These are phyloP conservation scores for Linhomoeus sp. DNA, from an alignment of 2,888 invertebrate species.

Conservation along the genomic window DNA sequence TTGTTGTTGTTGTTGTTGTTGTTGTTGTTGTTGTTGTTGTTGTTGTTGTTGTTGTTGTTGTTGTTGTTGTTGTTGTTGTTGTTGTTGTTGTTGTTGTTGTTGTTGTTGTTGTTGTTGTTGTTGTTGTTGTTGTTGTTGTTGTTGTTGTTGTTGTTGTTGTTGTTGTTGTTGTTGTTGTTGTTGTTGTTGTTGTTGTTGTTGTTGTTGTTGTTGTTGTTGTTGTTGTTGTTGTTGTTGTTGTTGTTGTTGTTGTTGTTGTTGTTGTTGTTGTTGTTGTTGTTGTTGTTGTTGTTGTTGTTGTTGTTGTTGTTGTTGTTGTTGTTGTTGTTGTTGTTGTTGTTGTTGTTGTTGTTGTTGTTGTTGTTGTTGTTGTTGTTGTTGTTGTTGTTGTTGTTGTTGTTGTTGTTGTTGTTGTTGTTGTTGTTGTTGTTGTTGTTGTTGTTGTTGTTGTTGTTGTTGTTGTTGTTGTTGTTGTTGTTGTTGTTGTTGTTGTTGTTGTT, in stretches of 20 bases:
- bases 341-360: conserved; percentile 2
- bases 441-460: conserved; percentile 2
- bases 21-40: conserved; percentile 1
- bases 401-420: conserved; percentile 2
- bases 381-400: conserved; percentile 2
- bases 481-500: conserved; percentile 2
- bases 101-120: conserved; percentile 1
- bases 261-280: conserved; percentile 2
- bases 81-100: conserved; percentile 2
- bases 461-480: conserved; percentile 2
- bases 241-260: conserved; percentile 2
- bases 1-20: conserved; percentile 1
- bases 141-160: conserved; percentile 2
- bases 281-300: conserved; percentile 2
- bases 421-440: conserved; percentile 2
- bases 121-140: conserved; percentile 2
- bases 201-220: conserved; percentile 2
- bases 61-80: conserved; percentile 1
- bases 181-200: conserved; percentile 2
- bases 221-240: conserved; percentile 2
- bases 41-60: conserved; percentile 2
- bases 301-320: conserved; percentile 2
- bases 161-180: conserved; percentile 2
- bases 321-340: conserved; percentile 2
- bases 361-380: conserved; percentile 2